Evolutionary conservation across 2,888 invertebrate genomes (phyloP), one percentile per base, ranked within the genome.

Genomic region (Pseudeuparius sepicola): DNA sequence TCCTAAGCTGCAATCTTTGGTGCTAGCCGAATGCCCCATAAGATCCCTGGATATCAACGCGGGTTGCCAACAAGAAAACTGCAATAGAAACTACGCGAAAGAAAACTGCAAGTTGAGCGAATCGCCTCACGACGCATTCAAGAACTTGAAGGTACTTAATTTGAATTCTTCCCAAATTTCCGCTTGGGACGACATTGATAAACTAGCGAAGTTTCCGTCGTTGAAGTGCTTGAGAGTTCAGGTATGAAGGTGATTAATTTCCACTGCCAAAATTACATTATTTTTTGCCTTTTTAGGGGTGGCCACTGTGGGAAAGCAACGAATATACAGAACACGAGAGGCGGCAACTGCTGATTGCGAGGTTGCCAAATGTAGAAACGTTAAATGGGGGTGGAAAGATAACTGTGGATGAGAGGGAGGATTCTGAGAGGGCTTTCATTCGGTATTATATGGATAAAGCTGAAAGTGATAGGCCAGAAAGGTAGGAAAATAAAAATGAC

Each of bases 371-470:
- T 58, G 78, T 93, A 27, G 71, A 75, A 44, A 83, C 83, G 33
- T 65, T 94, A 24, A 94, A 94, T 64, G 93, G 93, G 1, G 92
- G 93, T 36, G 86, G 84, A 11, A 73, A 73, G 9, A 87, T 94
- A 47, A 77, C 78, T 18, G 71, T 70, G 0, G 83, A 85, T 48
- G 94, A 94, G 59, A 70, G 92, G 37, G 90, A 92, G 60, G 84
- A 89, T 54, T 86, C 93, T 9, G 94, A 94, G 60, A 69, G 93
- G 40, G 87, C 90, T 44, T 94, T 93, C 62, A 87, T 94, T 49
- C 72, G 94, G 39, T 80, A 87, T 57, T 93, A 86, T 60, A 84
- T 88, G 83, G 84, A 89, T 56, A 80, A 82, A 52, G 81, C 86
- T 1, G 84, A 84, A 61, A 75, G 78, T 36, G 84, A 86, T 52